Base-by-base conservation (phyloP, 30 jellyfish, hydroid and myxozoan genomes). In the Pelagia noctiluca region DNA sequence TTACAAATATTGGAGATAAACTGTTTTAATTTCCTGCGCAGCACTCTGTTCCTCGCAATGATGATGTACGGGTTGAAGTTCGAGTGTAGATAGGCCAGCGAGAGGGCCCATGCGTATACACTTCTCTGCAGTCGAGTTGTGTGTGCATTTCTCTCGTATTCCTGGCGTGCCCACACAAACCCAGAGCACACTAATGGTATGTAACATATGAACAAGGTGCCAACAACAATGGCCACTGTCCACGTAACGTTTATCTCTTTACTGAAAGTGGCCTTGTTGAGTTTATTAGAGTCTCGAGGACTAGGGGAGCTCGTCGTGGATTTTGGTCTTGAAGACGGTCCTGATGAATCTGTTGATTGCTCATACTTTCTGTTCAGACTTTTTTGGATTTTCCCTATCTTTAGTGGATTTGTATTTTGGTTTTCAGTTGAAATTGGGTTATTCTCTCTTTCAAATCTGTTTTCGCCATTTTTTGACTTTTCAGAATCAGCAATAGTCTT, bases 161-260 rank as follows among this genome's bases (percentile, higher is more conserved):
- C 84, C 53, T 38, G 35, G 31, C 23, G 32, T 42, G 78, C 91
- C 91, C 91, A 81, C 24, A 67, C 28, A 46, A 38, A 49, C 19
- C 83, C 91, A n/a, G 91, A 47, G 77, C 91, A 81, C 11, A 69
- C 53, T 68, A 32, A 81, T 8, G 91, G 91, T 16, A 81, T 68
- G 32, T 81, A 66, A 35, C 91, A 81, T 1, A 81, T 26, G 46
- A 81, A 81, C 10, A 81, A 54, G 22, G 84, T 64, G 34, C 53
- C 33, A 11, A 67, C 67, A 3, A 81, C 91, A 7, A 81, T 65
- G 35, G 84, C 91, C 21, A 81, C 91, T 2, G 91, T 81, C 68
- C 84, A 13, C 35, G 91, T 81, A n/a, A 66, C 78, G 30, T 68
- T 64, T 23, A 67, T 18, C 75, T 81, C 91, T 36, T 50, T 81